Base-by-base conservation (phyloP, 1,140 invertebrate species). In the Aphaenogaster floridana region DNA sequence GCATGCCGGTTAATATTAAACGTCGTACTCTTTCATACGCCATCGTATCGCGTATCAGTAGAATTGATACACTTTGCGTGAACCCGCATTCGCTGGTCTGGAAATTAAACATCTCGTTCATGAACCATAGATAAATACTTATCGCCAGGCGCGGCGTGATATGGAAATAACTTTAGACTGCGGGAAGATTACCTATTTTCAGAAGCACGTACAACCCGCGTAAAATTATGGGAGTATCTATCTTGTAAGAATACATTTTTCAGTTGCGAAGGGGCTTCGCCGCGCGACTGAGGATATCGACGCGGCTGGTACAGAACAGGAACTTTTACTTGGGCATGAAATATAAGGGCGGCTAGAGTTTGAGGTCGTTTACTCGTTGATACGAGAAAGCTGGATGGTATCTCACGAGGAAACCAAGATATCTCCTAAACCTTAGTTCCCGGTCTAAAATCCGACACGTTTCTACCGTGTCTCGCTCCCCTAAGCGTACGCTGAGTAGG, bases 371-470 rank as follows among this genome's bases (percentile, higher is more conserved):
- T 94, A 93, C 87, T 91, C 93, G 89, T 63, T 93, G 93, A 94
- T 94, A 94, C 93, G 91, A 91, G 93, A 94, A 93, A 94, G 93
- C 92, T 77, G 92, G 76, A 92, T 92, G 88, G 89, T 81, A 91
- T 91, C 92, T 94, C 84, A 90, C 89, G 78, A 81, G 69, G 78
- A 83, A 92, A 92, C 90, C 88, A 92, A 92, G 86, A 91, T 90
- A 90, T 90, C 91, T 76, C 59, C 54, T 69, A 77, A 88, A 84
- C 79, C 72, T 54, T 28, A 88, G 69, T 86, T 76, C 42, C 21
- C 3, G 69, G 54, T 76, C 36, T 50, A 59, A 39, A 42, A 61
- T 50, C 54, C 42, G 13, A 74, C 64, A 57, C 42, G 42, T 61
- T 84, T 61, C 34, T 39, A 45, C 42, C n/a, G 28, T 52, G 28